A percentile compares a stretch with the other conserved stretches of the same genome.
Evolutionary conservation across 2,888 invertebrate species (phyloP).

Genomic region (Frankliniella intonsa): DNA sequence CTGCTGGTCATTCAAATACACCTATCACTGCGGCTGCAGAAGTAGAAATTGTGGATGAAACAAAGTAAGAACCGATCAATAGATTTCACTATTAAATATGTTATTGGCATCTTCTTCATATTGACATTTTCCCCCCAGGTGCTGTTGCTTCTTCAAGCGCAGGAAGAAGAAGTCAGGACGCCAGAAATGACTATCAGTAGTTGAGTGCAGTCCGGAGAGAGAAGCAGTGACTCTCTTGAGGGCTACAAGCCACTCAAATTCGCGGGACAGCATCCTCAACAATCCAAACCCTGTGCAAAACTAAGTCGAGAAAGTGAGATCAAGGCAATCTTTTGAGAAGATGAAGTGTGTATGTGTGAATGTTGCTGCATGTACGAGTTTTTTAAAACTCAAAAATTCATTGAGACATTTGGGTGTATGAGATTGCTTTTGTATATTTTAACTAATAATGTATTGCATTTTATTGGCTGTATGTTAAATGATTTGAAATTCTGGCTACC

Average conservation of each 20-base stretch:
- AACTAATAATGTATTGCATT: conserved; percentile 24
- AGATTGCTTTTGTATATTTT: conserved; percentile 20
- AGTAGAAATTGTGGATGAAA: conserved; percentile 94
- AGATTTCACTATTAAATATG: background rate
- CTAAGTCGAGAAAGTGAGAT: background rate
- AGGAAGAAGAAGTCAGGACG: conserved; percentile 97
- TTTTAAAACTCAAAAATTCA: background rate
- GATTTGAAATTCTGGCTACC: background rate
- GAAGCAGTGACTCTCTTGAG: conserved; percentile 59
- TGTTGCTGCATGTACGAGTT: background rate
- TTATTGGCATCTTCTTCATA: background rate
- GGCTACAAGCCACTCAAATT: conserved; percentile 60
- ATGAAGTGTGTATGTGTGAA: background rate
- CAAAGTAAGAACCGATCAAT: conserved; percentile 72
- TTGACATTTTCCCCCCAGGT: conserved; percentile 62
- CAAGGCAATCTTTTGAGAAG: background rate
- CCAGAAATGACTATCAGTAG: conserved; percentile 81
- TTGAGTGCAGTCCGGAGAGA: conserved; percentile 60
- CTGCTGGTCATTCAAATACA: conserved; percentile 94
- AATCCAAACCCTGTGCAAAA: conserved; percentile 42
- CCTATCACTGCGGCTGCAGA: conserved; percentile 92
- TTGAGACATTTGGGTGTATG: background rate
- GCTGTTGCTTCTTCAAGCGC: conserved; percentile 98
- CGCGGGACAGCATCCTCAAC: conserved; percentile 57
- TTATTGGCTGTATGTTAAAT: conserved; percentile 16